These are phyloP conservation scores for Drosophila ficusphila DNA, from an alignment of 1,140 invertebrate genomes.

Conservation along the genomic window DNA sequence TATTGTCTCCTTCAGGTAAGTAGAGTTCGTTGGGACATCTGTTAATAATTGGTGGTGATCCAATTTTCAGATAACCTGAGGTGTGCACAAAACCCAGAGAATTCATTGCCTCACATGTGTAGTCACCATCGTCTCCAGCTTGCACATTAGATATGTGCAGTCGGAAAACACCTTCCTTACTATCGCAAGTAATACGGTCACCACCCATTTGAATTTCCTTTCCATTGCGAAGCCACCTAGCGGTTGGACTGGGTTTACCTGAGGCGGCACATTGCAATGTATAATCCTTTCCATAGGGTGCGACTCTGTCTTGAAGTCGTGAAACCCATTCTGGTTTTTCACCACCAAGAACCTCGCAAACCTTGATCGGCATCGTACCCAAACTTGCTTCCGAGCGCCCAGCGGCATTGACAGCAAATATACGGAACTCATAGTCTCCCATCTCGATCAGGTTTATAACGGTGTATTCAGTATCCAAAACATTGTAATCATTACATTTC, in stretches of 20 bases:
- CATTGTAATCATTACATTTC: constrained; percentile 96
- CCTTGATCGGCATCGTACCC: constrained; percentile 93
- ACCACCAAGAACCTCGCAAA: constrained; percentile 94
- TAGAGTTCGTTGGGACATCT: constrained; percentile 95
- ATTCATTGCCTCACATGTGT: constrained; percentile 98
- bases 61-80: constrained; percentile 94
- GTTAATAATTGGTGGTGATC: constrained; percentile 96
- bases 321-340: constrained; percentile 96
- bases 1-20: constrained; percentile 96
- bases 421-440: constrained; percentile 98
- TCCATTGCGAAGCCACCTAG: constrained; percentile 97
- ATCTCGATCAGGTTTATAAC: constrained; percentile 97
- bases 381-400: constrained; percentile 96
- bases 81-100: constrained; percentile 94
- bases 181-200: constrained; percentile 90
- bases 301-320: constrained; percentile 90
- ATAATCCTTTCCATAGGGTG: constrained; percentile 93
- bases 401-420: constrained; percentile 97
- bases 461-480: constrained; percentile 94
- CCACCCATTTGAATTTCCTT: constrained; percentile 90
- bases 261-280: constrained; percentile 94
- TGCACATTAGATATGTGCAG: constrained; percentile 96
- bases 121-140: constrained; percentile 97
- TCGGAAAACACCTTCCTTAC: constrained; percentile 91
- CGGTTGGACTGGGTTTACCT: constrained; percentile 95